These are phyloP conservation scores for Thalpophila matura DNA, from an alignment of 2,888 invertebrate species.

Conservation along the genomic window DNA sequence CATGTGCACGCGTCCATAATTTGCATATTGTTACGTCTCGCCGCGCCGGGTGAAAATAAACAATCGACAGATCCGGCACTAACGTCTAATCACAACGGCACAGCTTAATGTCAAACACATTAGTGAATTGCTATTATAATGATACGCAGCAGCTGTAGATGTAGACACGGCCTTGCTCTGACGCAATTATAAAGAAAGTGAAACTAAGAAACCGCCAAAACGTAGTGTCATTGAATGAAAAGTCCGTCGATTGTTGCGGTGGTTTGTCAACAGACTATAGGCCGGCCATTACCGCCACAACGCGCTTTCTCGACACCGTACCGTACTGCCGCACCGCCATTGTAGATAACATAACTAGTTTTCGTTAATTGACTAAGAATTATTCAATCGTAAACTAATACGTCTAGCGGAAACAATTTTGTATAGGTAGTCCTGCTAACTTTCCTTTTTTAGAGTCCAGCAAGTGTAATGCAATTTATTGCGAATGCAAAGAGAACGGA, in stretches of 20 bases:
- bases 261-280: constrained; percentile 75
- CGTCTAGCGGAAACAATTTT: constrained; percentile 59
- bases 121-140: constrained; percentile 75
- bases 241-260: constrained; percentile 71
- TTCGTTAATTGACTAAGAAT: constrained; percentile 72
- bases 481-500: constrained; percentile 22
- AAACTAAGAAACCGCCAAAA: constrained; percentile 81
- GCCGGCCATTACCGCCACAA: constrained; percentile 69
- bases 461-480: constrained; percentile 27
- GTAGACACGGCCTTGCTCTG: constrained; percentile 76
- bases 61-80: constrained; percentile 74
- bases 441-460: constrained; percentile 43
- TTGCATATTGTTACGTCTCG: constrained; percentile 77
- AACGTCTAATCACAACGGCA: constrained; percentile 67
- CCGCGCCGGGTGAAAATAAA: constrained; percentile 73
- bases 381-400: constrained; percentile 66
- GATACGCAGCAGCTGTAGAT: constrained; percentile 66
- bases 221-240: constrained; percentile 75
- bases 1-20: constrained; percentile 66
- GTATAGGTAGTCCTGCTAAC: constrained; percentile 33
- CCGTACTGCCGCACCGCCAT: constrained; percentile 56
- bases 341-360: constrained; percentile 67
- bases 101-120: constrained; percentile 73
- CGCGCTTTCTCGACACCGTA: constrained; percentile 74
- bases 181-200: constrained; percentile 83